phyloP scores from a whole-genome alignment of 2,888 invertebrate species.

The Eurytoma adleriae region DNA sequence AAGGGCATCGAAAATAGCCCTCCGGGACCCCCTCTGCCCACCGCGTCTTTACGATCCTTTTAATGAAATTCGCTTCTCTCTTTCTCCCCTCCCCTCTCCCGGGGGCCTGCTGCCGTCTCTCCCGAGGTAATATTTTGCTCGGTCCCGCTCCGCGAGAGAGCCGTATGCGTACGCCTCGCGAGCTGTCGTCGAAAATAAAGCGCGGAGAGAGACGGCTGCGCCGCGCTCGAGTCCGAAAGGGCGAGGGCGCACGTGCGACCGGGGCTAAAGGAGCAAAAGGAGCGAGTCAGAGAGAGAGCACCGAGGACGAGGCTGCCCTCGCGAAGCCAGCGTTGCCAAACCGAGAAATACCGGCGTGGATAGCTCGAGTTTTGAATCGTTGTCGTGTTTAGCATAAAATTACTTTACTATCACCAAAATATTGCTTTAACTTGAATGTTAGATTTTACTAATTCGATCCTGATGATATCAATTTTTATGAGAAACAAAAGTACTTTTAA shows the following conservation, averaged over 20 bases:
- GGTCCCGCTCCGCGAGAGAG: constrained; percentile 11
- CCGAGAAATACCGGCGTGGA: neutral
- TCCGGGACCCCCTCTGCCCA: constrained; percentile 14
- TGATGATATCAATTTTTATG: too few relatives aligned
- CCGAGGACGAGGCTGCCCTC: constrained; percentile 6
- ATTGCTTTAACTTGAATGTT: too few relatives aligned
- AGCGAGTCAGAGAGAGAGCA: neutral
- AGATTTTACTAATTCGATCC: too few relatives aligned
- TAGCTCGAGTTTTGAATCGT: neutral
- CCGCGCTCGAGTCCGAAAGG: neutral
- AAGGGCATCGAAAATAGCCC: constrained; percentile 42
- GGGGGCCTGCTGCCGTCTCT: neutral
- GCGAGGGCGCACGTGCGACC: neutral
- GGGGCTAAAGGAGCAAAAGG: neutral
- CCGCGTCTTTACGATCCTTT: constrained; percentile 34
- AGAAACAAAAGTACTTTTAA: too few relatives aligned
- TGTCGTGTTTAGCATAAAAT: neutral
- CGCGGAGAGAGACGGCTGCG: constrained; percentile 14
- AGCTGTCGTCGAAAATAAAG: constrained; percentile 49
- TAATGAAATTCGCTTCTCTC: constrained; percentile 45
- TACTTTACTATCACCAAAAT: too few relatives aligned
- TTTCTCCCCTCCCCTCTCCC: neutral
- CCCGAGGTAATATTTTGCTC: constrained; percentile 52
- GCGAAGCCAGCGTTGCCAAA: constrained; percentile 44
- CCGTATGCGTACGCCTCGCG: neutral